Evolutionary conservation across 2,888 invertebrate species (phyloP).

Genomic region (Notodonta dromedarius): DNA sequence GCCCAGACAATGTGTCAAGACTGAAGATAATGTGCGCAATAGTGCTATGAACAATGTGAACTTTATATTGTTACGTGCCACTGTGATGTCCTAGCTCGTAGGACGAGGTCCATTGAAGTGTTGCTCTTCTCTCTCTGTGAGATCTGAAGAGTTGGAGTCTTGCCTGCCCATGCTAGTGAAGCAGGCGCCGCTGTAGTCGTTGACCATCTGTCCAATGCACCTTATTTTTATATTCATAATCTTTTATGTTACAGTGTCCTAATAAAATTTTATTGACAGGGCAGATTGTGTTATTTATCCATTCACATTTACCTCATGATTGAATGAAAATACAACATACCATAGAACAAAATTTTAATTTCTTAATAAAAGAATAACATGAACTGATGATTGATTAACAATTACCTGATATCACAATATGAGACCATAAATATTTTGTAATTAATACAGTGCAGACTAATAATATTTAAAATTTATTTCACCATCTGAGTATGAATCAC

Average conservation of each 20-base stretch:
- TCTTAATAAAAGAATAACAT: slow-evolving; percentile 22
- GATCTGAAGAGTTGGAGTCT: slow-evolving; percentile 80
- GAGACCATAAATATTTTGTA: slow-evolving; percentile 65
- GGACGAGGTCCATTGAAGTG: slow-evolving; percentile 77
- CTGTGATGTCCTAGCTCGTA: slow-evolving; percentile 59
- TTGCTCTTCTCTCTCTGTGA: slow-evolving; percentile 71
- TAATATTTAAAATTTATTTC: slow-evolving; percentile 17
- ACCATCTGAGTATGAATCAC: slow-evolving; percentile 7
- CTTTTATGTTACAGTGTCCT: slow-evolving; percentile 50
- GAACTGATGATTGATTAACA: slow-evolving; percentile 30
- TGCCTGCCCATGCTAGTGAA: slow-evolving; percentile 63
- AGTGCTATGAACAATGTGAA: slow-evolving; percentile 59
- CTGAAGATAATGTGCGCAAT: slow-evolving; percentile 67
- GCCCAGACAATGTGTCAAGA: slow-evolving; percentile 67
- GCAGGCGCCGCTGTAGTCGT: slow-evolving; percentile 63
- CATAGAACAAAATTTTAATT: slow-evolving; percentile 24
- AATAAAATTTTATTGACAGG: slow-evolving; percentile 54
- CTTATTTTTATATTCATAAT: slow-evolving; percentile 52
- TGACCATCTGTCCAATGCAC: slow-evolving; percentile 71
- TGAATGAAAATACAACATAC: neutral
- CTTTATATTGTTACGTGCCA: slow-evolving; percentile 52
- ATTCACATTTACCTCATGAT: neutral
- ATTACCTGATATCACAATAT: slow-evolving; percentile 67
- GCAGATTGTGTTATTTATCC: slow-evolving; percentile 9
- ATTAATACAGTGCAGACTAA: slow-evolving; percentile 32